Evolutionary conservation across 2,113 vertebrate species (phyloP), one percentile per base, ranked within the genome.

Genomic region (Sphaerodactylus townsendi): DNA sequence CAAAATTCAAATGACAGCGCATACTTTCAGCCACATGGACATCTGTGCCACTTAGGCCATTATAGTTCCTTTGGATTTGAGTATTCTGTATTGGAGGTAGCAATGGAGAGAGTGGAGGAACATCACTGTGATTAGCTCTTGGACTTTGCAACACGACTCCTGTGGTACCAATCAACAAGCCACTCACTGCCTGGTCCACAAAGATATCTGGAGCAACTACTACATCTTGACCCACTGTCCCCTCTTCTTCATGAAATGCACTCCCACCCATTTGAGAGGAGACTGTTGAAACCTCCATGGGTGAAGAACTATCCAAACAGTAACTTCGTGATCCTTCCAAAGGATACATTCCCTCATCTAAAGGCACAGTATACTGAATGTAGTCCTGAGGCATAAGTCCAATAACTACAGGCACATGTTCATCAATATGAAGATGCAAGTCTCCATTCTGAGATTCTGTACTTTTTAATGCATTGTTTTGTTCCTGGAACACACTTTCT

Each of bases 301-400:
- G 98, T 23, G 98, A 98, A 82, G 98, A 96, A 85, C 95, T 93
- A 92, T 99, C 98, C 93, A 98, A 94, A 92, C 98, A 99, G 88
- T 96, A 99, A 92, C 96, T 94, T 93, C 97, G 97, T 75, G 98
- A 96, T 89, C 98, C 98, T 92, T 98, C 98, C 93, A 97, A 90
- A 78, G 98, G 97, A 96, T 96, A 99, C 97, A 99, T 97, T 97
- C 97, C 98, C 94, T 98, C 98, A 95, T 98, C 98, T 98, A 99
- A 99, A 99, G 98, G 98, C 98, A 99, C 98, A 92, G 98, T 99
- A 94, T 99, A 99, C 96, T 98, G 98, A 94, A 99, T 98, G 96
- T 99, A 99, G 97, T 99, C 98, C 97, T 98, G 98, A 97, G 98
- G 98, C 88, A 97, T 95, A 87, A 99, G 96, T 95, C 99, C 98